These are phyloP conservation scores for Harpalus rubripes DNA, from an alignment of 2,888 invertebrate genomes.

Conservation along the genomic window DNA sequence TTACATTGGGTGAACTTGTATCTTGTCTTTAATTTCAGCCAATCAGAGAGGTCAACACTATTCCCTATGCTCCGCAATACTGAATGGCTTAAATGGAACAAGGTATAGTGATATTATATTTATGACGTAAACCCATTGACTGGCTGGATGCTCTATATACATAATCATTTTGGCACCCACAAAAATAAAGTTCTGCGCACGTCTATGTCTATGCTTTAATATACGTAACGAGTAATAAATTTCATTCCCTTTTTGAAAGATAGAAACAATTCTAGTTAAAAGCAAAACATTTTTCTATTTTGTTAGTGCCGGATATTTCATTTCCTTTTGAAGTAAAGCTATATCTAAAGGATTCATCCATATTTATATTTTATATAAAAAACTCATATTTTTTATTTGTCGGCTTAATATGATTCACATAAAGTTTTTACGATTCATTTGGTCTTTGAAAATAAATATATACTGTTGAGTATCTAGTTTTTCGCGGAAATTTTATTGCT, in stretches of 20 bases:
- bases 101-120: too few species aligned
- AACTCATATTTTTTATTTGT: conserved; percentile 23
- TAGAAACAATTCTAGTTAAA: neutral
- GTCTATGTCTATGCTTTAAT: neutral
- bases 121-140: too few species aligned
- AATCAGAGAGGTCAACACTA: too few species aligned
- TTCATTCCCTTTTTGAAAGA: neutral
- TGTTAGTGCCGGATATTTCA: conserved; percentile 1
- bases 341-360: neutral
- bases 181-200: too few species aligned
- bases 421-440: conserved; percentile 14
- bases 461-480: neutral
- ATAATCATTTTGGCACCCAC: too few species aligned
- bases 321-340: conserved; percentile 6
- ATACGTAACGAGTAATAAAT: neutral
- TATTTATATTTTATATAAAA: conserved; percentile 7
- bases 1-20: too few species aligned
- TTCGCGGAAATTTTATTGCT: conserved; percentile 22
- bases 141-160: too few species aligned
- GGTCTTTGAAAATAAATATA: conserved; percentile 31
- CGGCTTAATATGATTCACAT: conserved; percentile 17
- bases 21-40: too few species aligned
- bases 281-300: conserved; percentile 2
- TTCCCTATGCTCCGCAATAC: too few species aligned
- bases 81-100: too few species aligned